Percentiles rank a stretch among this genome's conserved stretches.
Evolutionary conservation across 2,113 vertebrate species (phyloP).

Genomic region (Poecilia latipinna): DNA sequence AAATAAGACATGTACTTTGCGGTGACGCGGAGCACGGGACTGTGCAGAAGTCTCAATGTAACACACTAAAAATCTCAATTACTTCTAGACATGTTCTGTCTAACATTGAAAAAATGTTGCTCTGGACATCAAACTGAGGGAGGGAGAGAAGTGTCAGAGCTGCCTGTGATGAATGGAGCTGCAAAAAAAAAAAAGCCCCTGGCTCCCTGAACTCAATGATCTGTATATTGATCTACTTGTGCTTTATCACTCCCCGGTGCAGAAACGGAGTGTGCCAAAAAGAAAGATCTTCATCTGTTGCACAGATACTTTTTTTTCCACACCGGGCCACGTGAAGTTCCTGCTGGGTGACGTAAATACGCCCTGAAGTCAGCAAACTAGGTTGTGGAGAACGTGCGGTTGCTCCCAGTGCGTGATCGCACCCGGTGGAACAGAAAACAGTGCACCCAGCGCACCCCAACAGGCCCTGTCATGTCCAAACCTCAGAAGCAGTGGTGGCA

Average conservation of each 20-base stretch:
- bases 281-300: constrained; percentile 6
- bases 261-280: constrained; percentile 3
- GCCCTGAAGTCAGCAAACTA: not conserved
- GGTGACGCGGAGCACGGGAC: too few species aligned
- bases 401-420: constrained; percentile 58
- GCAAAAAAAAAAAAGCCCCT: constrained; percentile 38
- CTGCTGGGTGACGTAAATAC: constrained; percentile 3
- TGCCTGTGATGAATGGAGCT: constrained; percentile 60
- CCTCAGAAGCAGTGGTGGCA: constrained; percentile 30
- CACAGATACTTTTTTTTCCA: not conserved
- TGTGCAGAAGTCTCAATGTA: not conserved
- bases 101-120: constrained; percentile 8
- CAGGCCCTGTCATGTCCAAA: constrained; percentile 56
- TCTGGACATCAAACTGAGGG: constrained; percentile 7
- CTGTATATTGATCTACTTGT: constrained; percentile 67
- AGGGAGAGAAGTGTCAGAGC: constrained; percentile 31
- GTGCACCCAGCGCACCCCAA: constrained; percentile 32
- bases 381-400: constrained; percentile 64
- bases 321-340: not conserved
- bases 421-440: constrained; percentile 61
- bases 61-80: constrained; percentile 1
- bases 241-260: constrained; percentile 56
- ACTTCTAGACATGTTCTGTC: constrained; percentile 1
- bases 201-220: constrained; percentile 62
- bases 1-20: not conserved